Base-by-base conservation (phyloP, 1,140 invertebrate genomes). In the Psilanteris sp. region DNA sequence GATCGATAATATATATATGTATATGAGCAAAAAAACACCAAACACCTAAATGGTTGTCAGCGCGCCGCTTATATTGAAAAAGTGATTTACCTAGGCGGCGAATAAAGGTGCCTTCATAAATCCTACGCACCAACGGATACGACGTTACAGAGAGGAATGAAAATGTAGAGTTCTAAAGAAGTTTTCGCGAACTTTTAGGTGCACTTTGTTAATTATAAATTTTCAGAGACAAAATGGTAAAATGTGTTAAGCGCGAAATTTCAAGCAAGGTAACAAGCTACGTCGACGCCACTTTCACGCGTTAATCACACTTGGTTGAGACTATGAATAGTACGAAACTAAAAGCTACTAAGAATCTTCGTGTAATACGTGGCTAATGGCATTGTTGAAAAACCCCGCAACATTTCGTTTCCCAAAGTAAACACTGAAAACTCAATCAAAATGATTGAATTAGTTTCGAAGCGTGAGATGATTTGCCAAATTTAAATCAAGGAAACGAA, bases 261-360 rank as follows among this genome's bases (percentile, higher is more conserved):
- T 37, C 31, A 26, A 1, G 27, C 18, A 50, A 70, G 32, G 20
- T 59, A 59, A 70, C 54, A 61, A 52, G 44, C 36, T 31, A 50
- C 62, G 64, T 57, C 36, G 43, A 18, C 52, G 24, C 37, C 31
- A 52, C 52, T 70, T 70, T 54, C 34, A 27, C 39, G 64, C 41
- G 52, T 70, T 70, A 59, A 59, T 70, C 64, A 68, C 64, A 68
- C 41, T 68, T 34, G 41, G 41, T 14, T 24, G 14, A 13, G 43
- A 57, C 64, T 68, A 55, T 68, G 64, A 57, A 57, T 68, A 57
- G 64, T 36, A 29, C 41, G 26, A 68, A 57, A 55, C 50, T 50
- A 68, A 18, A 4, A 52, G 62, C 18, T 18, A 41, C 32, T 13
- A 3, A 10, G 34, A 15, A 41, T 62, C 24, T 41, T 27, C 4